Conservation (phyloP, 2,888 invertebrate genomes). For the Fragum sueziense region DNA sequence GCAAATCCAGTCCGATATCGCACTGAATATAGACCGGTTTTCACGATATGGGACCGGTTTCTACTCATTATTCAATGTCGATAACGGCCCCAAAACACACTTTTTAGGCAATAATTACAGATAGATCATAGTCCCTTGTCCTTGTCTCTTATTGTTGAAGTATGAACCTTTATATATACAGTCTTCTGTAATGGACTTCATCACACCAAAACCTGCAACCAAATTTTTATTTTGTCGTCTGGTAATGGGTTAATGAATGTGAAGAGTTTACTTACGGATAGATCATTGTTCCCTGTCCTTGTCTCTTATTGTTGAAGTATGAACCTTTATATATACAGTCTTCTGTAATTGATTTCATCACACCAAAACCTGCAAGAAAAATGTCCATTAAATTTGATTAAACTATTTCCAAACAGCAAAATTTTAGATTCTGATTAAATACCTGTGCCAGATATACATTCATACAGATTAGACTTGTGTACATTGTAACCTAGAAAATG, state of each 20-base stretch:
- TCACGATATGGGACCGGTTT: too few relatives aligned
- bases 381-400: background rate
- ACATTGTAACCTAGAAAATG: too few relatives aligned
- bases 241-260: too few relatives aligned
- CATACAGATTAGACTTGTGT: too few relatives aligned
- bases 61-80: too few relatives aligned
- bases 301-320: conserved; percentile 71
- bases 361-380: conserved; percentile 76
- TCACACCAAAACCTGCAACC: conserved; percentile 77
- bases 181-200: conserved; percentile 67
- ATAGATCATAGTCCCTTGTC: conserved; percentile 77
- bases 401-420: too few relatives aligned
- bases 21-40: too few relatives aligned
- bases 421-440: too few relatives aligned
- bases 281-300: conserved; percentile 78
- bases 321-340: conserved; percentile 76
- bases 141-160: conserved; percentile 74
- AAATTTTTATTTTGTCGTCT: background rate
- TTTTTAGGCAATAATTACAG: conserved; percentile 78
- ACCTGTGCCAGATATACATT: too few relatives aligned
- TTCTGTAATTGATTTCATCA: conserved; percentile 67
- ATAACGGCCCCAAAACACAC: too few relatives aligned
- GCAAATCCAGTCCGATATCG: too few relatives aligned
- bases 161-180: conserved; percentile 77
- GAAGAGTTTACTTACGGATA: conserved; percentile 78